Evolutionary conservation across 2,888 invertebrate species (phyloP), one percentile per base, ranked within the genome.

Genomic region (Holacanthella duospinosa): DNA sequence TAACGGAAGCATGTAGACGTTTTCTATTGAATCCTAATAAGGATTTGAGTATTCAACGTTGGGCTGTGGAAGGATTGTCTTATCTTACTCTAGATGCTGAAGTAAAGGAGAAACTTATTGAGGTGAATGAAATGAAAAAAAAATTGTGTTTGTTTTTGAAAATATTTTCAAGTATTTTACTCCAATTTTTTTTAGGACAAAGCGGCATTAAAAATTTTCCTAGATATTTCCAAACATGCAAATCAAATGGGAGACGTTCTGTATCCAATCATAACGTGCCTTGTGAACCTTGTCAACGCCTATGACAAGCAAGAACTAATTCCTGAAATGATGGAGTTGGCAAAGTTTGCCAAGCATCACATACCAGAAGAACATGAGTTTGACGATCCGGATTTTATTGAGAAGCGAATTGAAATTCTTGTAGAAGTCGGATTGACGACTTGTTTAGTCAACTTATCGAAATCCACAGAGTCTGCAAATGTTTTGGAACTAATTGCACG

Each of bases 341-440:
- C 99, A 0, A 95, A 97, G 79, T 99, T 96, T 79, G 93, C 99
- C 1, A 99, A 99, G 78, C 96, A 97, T 75, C 99, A 99, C 78
- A 89, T 99, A 70, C 99, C 99, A 1, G 93, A 97, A 77, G 92
- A 93, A 73, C 95, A 96, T 79, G 91, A 91, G 75, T 77, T 91
- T 60, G 93, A 95, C 77, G 90, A 91, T 76, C 83, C 84, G 0
- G 93, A 93, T 77, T 95, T 90, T 76, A 82, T 93, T 0, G 84
- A 84, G 26, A 89, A 89, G 75, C 84, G 96, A 67, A 75, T 82
- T 24, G 77, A 77, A 64, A 77, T 74, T 43, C 77, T 99, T 66
- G 89, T 89, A 1, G 86, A 89, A 73, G 87, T 86, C 69, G 95
- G 95, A 26, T 87, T 97, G 0, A 90, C 93, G 0, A 82, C 85